Evolutionary conservation across 2,113 vertebrate genomes (phyloP), one percentile per base, ranked within the genome.

Genomic region (Ceyx cyanopectus): DNA sequence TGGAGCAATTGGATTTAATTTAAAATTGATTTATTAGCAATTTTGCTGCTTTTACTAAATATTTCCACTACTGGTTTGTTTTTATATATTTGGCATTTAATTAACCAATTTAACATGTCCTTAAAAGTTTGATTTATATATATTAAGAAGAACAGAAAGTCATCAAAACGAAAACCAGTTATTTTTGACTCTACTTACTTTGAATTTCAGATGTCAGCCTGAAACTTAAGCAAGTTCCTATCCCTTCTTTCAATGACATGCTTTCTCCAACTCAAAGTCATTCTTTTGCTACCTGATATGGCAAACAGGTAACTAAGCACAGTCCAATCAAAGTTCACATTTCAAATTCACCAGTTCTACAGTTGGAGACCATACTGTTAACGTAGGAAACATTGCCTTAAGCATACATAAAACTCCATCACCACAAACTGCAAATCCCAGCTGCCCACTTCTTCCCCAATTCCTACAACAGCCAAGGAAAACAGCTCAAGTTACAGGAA

Each of bases 401-500:
- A 50, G 20, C 37, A 37, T 37, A 37, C 37, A 37, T 17, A 54
- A 69, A 6, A 10, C n/a, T 40, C 67, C 57, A n/a, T 3, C 53
- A 18, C 66, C 8, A 10, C 19, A 9, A n/a, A 43, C 15, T 34
- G 48, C 69, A 89, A 60, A 75, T 45, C 81, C 60, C 22, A 81
- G 6, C 51, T 72, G 43, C 50, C 79, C 50, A 6, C 54, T 56
- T 19, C 43, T 14, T n/a, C 53, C 78, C 56, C 4, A 8, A 13
- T 40, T n/a, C 24, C 67, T 40, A 23, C 45, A 73, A 10, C 0
- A 65, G 19, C 16, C 0, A 1, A 68, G 43, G 53, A 32, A 34
- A 11, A 1, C 0, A 3, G 26, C 40, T 20, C 4, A 23, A 61
- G 21, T 22, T 7, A 41, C 4, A 45, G 60, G 30, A 77, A 67